phyloP scores from a whole-genome alignment of 2,888 invertebrate genomes.

The Dusona sp. region DNA sequence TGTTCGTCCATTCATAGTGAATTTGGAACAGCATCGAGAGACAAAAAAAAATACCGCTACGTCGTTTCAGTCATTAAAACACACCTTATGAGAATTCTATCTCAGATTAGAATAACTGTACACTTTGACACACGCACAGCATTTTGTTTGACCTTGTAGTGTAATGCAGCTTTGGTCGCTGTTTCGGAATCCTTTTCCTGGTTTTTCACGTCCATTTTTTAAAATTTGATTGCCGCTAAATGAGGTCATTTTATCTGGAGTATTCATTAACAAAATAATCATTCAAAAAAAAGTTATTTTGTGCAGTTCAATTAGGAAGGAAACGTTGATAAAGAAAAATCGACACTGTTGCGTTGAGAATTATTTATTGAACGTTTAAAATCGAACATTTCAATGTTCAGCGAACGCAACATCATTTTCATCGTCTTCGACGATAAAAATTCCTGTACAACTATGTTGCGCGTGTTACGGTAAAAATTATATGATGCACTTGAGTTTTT shows the following conservation, averaged over 20 bases:
- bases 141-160: neutral
- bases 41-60: slow-evolving; percentile 55
- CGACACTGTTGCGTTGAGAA: too few species aligned
- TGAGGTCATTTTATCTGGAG: neutral
- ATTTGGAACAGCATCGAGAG: neutral
- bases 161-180: neutral
- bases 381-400: too few species aligned
- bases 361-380: too few species aligned
- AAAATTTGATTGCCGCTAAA: neutral
- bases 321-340: too few species aligned
- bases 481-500: too few species aligned
- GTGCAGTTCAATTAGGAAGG: neutral
- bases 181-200: neutral
- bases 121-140: slow-evolving; percentile 20
- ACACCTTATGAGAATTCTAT: slow-evolving; percentile 29
- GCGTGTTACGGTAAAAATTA: too few species aligned
- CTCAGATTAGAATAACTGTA: slow-evolving; percentile 53
- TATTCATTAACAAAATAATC: neutral
- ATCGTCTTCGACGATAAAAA: too few species aligned
- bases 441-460: too few species aligned
- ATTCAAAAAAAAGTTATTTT: neutral
- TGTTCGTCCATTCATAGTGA: neutral
- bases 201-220: neutral
- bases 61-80: slow-evolving; percentile 16
- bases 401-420: neutral